Percentiles rank a stretch among this genome's conserved stretches.
Conservation (phyloP, 1,140 invertebrate species). For the Heliothis subflexa region DNA sequence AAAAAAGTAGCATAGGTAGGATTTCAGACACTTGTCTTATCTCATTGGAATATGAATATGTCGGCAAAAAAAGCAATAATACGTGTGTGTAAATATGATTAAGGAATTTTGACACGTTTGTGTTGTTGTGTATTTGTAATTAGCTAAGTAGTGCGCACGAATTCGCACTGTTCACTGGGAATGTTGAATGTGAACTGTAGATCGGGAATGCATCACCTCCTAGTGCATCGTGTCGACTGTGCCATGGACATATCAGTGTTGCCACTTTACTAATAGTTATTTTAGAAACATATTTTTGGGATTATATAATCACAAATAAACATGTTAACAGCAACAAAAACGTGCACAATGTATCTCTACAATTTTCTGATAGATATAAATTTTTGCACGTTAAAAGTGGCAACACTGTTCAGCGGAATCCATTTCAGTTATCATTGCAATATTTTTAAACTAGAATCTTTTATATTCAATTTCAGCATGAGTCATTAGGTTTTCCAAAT, state of each 20-base stretch:
- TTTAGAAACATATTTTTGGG: background rate
- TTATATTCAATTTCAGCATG: constrained; percentile 17
- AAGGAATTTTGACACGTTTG: constrained; percentile 9
- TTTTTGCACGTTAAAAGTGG: constrained; percentile 2
- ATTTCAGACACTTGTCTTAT: background rate
- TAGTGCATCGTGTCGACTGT: constrained; percentile 61
- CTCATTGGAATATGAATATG: background rate
- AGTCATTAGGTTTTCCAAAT: background rate
- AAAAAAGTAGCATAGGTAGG: background rate
- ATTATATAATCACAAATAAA: too few species aligned
- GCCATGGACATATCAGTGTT: background rate
- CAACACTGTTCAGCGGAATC: constrained; percentile 1
- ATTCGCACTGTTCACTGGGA: constrained; percentile 52
- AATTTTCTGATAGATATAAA: background rate
- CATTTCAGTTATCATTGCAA: constrained; percentile 30
- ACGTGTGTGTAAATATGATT: background rate
- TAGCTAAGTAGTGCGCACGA: constrained; percentile 59
- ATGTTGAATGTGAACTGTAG: constrained; percentile 82
- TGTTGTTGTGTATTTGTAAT: constrained; percentile 30
- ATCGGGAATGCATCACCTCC: constrained; percentile 70
- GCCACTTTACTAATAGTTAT: background rate
- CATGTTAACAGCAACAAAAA: too few species aligned
- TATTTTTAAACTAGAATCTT: background rate
- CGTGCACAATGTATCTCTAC: too few species aligned
- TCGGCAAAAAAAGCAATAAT: constrained; percentile 1